Base-by-base conservation (phyloP, 2,888 invertebrate genomes). In the Drosophila tripunctata region DNA sequence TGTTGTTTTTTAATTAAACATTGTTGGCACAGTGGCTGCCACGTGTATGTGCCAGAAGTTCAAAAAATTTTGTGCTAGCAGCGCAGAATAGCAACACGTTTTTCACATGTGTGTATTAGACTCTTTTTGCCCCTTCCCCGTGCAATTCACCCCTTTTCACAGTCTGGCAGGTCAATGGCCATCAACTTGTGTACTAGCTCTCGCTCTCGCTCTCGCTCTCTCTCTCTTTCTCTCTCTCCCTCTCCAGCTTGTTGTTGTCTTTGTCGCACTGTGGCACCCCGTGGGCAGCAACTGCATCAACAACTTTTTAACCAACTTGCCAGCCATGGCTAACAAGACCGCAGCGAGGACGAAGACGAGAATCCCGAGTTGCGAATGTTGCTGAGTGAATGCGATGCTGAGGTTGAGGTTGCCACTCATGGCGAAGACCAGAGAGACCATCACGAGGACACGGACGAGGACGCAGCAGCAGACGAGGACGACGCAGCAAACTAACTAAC, bases 291-390 rank as follows among this genome's bases (percentile, higher is more conserved):
- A 86, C 73, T 73, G 72, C 80, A 80, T 80, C 86, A 80, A 86
- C 83, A 80, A 80, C 76, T 80, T 80, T 80, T 86, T 86, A 80
- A 83, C 80, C 83, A 80, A 80, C 86, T 85, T 86, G 86, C 61
- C 86, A 81, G 78, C 66, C 74, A 69, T n/a, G 60, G 78, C 79
- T 79, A 79, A 79, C 79, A 76, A 79, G 80, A 75, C 72, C 72
- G 64, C 75, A 75, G 57, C 33, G 54, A 38, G 45, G 33, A 43
- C 40, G 44, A 48, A 41, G 62, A 14, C 15, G 30, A 44, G 44
- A 17, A 41, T 41, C n/a, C n/a, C n/a, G n/a, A n/a, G n/a, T n/a
- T n/a, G n/a, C n/a, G n/a, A n/a, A n/a, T n/a, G n/a, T n/a, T n/a
- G n/a, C n/a, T n/a, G n/a, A n/a, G 35, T 15, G 50, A 6, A 12